These are phyloP conservation scores for Oreochromis grahami DNA, from an alignment of 2,797 vertebrate genomes.

Conservation along the genomic window DNA sequence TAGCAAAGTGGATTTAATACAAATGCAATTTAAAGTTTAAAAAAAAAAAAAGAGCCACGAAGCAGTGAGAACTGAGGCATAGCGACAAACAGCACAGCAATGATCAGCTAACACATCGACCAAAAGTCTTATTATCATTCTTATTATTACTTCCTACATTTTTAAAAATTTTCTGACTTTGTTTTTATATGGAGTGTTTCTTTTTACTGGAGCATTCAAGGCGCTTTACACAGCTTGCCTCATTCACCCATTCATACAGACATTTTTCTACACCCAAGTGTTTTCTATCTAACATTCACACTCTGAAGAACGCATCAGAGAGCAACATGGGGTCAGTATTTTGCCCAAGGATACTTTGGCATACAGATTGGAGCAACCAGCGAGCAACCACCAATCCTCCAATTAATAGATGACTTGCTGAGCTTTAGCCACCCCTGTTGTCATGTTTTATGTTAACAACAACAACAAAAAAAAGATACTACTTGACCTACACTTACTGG, in stretches of 20 bases:
- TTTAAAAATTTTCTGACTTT: not conserved
- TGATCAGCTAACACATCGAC: not conserved
- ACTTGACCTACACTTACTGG: not conserved
- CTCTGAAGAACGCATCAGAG: not conserved
- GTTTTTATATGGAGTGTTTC: not conserved
- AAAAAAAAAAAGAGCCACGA: not conserved
- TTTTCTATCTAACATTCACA: not conserved
- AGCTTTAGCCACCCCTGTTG: not conserved
- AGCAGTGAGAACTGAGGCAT: conserved; percentile 7
- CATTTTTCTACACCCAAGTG: not conserved
- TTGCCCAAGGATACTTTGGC: not conserved
- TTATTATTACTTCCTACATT: not conserved
- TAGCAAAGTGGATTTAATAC: conserved; percentile 22
- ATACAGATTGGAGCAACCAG: not conserved
- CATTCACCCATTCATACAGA: not conserved
- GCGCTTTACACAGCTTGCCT: not conserved
- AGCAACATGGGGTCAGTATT: not conserved
- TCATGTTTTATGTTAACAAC: not conserved
- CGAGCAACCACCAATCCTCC: not conserved
- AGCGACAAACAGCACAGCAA: not conserved
- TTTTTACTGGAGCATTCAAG: not conserved
- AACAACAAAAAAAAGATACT: not conserved
- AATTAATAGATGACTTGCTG: not conserved
- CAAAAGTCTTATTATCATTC: not conserved
- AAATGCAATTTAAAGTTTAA: not conserved